These are phyloP conservation scores for Coracopsis vasa DNA, from an alignment of 2,113 vertebrate species.

Conservation along the genomic window DNA sequence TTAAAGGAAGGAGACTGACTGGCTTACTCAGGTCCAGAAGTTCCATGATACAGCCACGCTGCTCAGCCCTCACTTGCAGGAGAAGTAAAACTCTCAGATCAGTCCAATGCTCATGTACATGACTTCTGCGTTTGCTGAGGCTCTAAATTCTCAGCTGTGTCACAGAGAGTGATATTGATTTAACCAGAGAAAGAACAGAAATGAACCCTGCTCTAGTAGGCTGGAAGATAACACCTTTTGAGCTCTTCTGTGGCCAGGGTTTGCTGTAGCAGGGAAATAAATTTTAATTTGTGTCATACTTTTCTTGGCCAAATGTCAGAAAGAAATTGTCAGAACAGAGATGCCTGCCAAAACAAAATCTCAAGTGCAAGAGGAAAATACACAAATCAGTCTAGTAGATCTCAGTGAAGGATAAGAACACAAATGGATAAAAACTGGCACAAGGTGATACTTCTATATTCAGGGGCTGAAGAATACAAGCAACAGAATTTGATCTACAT, in stretches of 20 bases:
- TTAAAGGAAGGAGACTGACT: background rate
- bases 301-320: background rate
- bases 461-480: background rate
- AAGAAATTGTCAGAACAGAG: conserved; percentile 24
- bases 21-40: background rate
- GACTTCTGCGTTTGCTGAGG: background rate
- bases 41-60: background rate
- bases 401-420: background rate
- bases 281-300: conserved; percentile 17
- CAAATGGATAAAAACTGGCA: conserved; percentile 3
- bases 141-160: background rate
- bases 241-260: background rate
- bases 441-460: background rate
- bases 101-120: background rate
- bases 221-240: background rate
- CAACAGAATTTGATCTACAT: background rate
- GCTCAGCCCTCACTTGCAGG: background rate
- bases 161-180: background rate
- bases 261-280: background rate
- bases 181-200: background rate
- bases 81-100: background rate
- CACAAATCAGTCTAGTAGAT: conserved; percentile 6
- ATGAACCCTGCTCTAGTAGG: background rate
- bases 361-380: background rate
- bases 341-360: background rate